phyloP scores from a whole-genome alignment of 2,888 invertebrate genomes.

The Saturnia pavonia region DNA sequence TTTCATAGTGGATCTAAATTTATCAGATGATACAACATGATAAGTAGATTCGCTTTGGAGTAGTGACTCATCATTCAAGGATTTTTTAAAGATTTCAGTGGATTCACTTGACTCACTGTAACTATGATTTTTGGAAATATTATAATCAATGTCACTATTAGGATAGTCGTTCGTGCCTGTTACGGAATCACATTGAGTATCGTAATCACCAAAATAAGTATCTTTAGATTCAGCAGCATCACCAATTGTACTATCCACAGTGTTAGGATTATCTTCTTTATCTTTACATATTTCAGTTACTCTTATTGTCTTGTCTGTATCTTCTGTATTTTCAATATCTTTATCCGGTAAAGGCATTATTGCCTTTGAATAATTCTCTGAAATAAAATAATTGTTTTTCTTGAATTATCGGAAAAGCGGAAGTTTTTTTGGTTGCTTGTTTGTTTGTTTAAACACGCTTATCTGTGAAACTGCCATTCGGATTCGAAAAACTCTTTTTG shows the following conservation, averaged over 20 bases:
- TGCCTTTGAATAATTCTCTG: background rate
- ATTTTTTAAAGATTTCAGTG: constrained; percentile 32
- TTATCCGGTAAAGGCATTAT: constrained; percentile 30
- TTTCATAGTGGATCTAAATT: constrained; percentile 52
- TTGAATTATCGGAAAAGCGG: no score
- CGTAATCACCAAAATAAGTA: constrained; percentile 5
- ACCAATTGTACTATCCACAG: constrained; percentile 15
- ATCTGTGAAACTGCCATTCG: no score
- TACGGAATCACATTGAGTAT: constrained; percentile 17
- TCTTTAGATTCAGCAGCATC: background rate
- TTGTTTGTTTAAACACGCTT: no score
- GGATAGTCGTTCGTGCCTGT: constrained; percentile 28
- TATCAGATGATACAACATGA: constrained; percentile 43
- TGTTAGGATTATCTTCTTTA: constrained; percentile 7
- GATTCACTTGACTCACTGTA: constrained; percentile 33
- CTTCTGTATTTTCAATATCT: constrained; percentile 18
- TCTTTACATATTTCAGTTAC: constrained; percentile 23
- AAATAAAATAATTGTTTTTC: background rate
- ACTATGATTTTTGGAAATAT: constrained; percentile 25
- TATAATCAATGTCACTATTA: constrained; percentile 23
- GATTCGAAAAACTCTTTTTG: no score
- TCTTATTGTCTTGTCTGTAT: constrained; percentile 3
- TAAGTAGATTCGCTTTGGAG: constrained; percentile 35
- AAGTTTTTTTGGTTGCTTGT: no score
- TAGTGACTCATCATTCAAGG: constrained; percentile 27